Base-by-base conservation (phyloP, 2,113 vertebrate genomes). In the Uria lomvia region DNA sequence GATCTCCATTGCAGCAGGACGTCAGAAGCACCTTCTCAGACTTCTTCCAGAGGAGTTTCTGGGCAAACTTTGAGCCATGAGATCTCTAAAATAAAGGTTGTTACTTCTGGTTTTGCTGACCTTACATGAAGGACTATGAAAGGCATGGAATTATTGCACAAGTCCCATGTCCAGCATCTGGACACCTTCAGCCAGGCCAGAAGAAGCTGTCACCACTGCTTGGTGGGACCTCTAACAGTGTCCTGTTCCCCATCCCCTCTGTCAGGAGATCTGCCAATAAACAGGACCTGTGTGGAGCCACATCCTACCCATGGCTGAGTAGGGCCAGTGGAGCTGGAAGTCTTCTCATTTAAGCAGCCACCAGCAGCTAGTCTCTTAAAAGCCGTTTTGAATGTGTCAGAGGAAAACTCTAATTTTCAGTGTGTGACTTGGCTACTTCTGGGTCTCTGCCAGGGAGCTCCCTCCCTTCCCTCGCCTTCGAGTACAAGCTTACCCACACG, bases 41-140 rank as follows among this genome's bases (percentile, higher is more conserved):
- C 52, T 49, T 73, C 65, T 78, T 52, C n/a, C n/a, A 50, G 29
- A 78, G 55, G 23, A 50, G 6, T 43, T 49, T 50, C 36, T 62
- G 55, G 21, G 13, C 66, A 87, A 67, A 26, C 14, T 40, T 29
- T 77, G 36, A 83, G 42, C 60, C 45, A 40, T 58, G 74, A 85
- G 29, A 87, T 86, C 89, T 96, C 36, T 87, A 89, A 96, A 95
- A 77, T 19, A 58, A 29, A 29, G 77, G 83, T 59, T 32, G 43
- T 71, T 71, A 56, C 36, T 90, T 78, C 56, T 21, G 7, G 1
- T 86, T 56, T 36, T 94, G 52, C 9, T 30, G 63, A 11, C 15
- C 49, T 50, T 75, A 29, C 36, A 12, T 56, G 77, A 81, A 81
- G 66, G 32, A 66, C 34, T 55, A 8, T 78, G 94, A 87, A 95